Evolutionary conservation across 2,113 vertebrate genomes (phyloP), one percentile per base, ranked within the genome.

Genomic region (Percopsis transmontana): DNA sequence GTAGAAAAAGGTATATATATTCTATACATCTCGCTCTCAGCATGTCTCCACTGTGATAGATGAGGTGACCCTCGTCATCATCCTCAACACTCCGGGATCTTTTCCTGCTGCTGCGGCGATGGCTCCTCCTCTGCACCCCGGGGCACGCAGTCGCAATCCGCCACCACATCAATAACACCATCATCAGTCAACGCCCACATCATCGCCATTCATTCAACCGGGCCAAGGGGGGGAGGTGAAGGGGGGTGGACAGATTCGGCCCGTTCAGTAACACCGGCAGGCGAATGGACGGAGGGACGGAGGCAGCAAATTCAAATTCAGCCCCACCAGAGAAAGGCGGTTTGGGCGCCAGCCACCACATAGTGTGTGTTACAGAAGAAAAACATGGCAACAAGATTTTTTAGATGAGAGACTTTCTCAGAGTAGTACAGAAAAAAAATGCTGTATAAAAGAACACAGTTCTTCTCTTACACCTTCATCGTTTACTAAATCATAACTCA

Each of bases 341-440:
- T 95, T 95, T 95, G 96, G 95, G 85, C 85, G 83, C 76, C 96
- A 90, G 85, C 87, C 96, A 91, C 96, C 97, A 96, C 96, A 93
- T 93, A 96, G 96, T 98, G 96, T 97, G 95, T 95, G 95, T 98
- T 98, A 98, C 96, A 97, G 96, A 92, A 98, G 94, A 98, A 96
- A 98, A 96, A 99, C 96, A 99, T 96, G 96, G 97, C 97, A 99
- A 98, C 96, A 99, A 87, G 91, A 96, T 97, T 96, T 99, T 98
- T 96, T 94, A 99, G 96, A 95, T 96, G 95, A 95, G 94, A 96
- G 92, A 95, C 93, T 96, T 92, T 90, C 95, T 92, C 83, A 93
- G 89, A 79, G 77, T 78, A 89, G 80, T 72, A 87, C 81, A 92
- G 70, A 76, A 95, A 92, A 93, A 85, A 92, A 93, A 93, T 90